These are phyloP conservation scores for Picus viridis DNA, from an alignment of 2,797 vertebrate genomes.

Conservation along the genomic window DNA sequence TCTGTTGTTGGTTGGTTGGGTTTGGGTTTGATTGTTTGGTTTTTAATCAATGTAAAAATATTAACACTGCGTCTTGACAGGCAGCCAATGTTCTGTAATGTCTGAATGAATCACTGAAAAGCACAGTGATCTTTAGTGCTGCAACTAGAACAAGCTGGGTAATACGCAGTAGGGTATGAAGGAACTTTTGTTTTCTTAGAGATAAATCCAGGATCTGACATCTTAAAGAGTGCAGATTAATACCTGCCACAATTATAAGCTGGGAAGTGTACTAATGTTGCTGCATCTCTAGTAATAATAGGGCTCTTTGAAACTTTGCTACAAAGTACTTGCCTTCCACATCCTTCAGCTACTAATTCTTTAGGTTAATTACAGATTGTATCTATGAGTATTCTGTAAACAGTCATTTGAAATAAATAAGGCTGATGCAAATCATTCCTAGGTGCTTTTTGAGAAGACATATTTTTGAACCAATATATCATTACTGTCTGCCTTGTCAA, in stretches of 20 bases:
- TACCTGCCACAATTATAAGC: not conserved
- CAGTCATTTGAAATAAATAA: not conserved
- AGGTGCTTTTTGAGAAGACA: slow-evolving; percentile 13
- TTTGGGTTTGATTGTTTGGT: not conserved
- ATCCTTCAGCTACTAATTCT: not conserved
- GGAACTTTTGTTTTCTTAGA: not conserved
- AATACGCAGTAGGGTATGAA: not conserved
- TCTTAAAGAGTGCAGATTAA: not conserved
- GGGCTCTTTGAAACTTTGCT: not conserved
- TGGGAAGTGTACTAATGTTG: not conserved
- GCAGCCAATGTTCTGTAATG: not conserved
- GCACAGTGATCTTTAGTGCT: not conserved
- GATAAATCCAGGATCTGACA: not conserved
- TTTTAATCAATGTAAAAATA: not conserved
- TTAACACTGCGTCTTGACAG: not conserved
- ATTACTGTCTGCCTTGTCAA: slow-evolving; percentile 42
- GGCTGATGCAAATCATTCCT: not conserved
- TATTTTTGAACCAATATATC: slow-evolving; percentile 41
- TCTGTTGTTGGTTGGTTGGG: no score
- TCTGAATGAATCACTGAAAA: not conserved
- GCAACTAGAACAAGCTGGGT: not conserved
- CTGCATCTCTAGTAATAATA: not conserved
- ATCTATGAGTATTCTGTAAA: not conserved
- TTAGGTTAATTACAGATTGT: not conserved
- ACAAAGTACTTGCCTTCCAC: not conserved